Evolutionary conservation across 2,797 vertebrate genomes (phyloP).

Genomic region (Scolopax bukidnonensis): DNA sequence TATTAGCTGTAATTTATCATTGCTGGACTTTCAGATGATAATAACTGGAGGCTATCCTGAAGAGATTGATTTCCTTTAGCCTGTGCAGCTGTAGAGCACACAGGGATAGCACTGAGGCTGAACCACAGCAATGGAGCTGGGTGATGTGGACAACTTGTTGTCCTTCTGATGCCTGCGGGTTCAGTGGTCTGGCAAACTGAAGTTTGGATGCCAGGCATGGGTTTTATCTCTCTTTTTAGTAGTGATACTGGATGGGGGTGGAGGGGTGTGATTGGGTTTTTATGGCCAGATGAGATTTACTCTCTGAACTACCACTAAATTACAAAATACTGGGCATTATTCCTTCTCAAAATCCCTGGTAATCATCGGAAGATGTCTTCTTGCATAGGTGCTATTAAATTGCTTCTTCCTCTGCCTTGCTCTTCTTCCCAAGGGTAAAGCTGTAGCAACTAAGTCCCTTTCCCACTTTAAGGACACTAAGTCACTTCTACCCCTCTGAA

Average conservation of each 20-base stretch:
- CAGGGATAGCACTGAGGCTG: not conserved
- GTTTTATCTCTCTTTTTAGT: not conserved
- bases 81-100: not conserved
- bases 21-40: not conserved
- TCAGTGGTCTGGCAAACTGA: not conserved
- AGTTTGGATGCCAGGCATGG: not conserved
- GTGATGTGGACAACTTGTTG: accelerated
- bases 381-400: not conserved
- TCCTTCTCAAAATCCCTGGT: not conserved
- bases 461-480: not conserved
- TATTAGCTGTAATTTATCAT: not conserved
- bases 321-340: not conserved
- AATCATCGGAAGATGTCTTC: not conserved
- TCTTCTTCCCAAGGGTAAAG: not conserved
- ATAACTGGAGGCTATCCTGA: not conserved
- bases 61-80: not conserved
- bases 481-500: not conserved
- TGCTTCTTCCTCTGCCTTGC: not conserved
- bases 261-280: not conserved
- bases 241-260: accelerated
- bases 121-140: not conserved
- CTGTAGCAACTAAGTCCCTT: not conserved
- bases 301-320: not conserved
- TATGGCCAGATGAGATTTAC: not conserved
- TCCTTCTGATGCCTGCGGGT: not conserved